A percentile compares a stretch with the other conserved stretches of the same genome.
phyloP scores from a whole-genome alignment of 2,888 invertebrate species.

The Caenorhabditis plicata region DNA sequence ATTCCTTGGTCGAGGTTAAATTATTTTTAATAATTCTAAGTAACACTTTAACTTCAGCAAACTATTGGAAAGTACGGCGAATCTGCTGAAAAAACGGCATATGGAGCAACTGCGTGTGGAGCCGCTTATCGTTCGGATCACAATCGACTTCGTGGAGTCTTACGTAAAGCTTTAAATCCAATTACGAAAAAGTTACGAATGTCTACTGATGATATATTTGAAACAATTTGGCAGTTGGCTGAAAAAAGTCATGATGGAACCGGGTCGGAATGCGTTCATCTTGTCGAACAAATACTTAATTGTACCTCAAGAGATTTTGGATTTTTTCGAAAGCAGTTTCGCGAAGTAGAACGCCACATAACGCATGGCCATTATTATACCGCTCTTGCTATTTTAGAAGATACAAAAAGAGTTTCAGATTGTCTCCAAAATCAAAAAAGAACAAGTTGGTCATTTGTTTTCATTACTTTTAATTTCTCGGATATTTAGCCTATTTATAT shows the following conservation, averaged over 20 bases:
- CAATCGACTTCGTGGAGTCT: slow-evolving; percentile 34
- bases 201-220: slow-evolving; percentile 31
- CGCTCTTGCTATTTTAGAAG: slow-evolving; percentile 42
- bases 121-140: slow-evolving; percentile 40
- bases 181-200: slow-evolving; percentile 20
- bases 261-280: slow-evolving; percentile 32
- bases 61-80: slow-evolving; percentile 31
- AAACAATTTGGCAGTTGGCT: slow-evolving; percentile 47
- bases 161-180: slow-evolving; percentile 20
- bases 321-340: slow-evolving; percentile 40
- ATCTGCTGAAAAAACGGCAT: slow-evolving; percentile 18
- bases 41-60: slow-evolving; percentile 26
- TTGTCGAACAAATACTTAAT: slow-evolving; percentile 47
- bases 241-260: slow-evolving; percentile 34
- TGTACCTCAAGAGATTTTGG: slow-evolving; percentile 34
- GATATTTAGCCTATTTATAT: slow-evolving; percentile 28
- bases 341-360: slow-evolving; percentile 50
- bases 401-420: slow-evolving; percentile 31
- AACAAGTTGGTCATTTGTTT: slow-evolving; percentile 22
- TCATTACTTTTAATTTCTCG: neutral
- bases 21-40: neutral
- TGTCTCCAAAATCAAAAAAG: slow-evolving; percentile 36
- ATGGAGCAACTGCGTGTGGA: slow-evolving; percentile 41
- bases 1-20: slow-evolving; percentile 38
- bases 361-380: slow-evolving; percentile 49